A percentile compares a stretch with the other conserved stretches of the same genome.
These are phyloP conservation scores for silkworm (Bombyx mori) DNA, from an alignment of 1,140 invertebrate genomes.

Conservation along the genomic window ASM3026992v2 NC_085122.1:4899501-4900000, in stretches of 20 bases:
- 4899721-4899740: too few species aligned
- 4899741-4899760: too few species aligned
- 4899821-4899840: neutral
- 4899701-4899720: too few species aligned
- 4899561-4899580: slow-evolving; percentile 89
- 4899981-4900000: slow-evolving; percentile 86
- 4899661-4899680: too few species aligned
- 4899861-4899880: neutral
- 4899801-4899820: neutral
- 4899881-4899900: slow-evolving; percentile 76
- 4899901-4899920: slow-evolving; percentile 93
- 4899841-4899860: neutral
- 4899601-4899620: slow-evolving; percentile 85
- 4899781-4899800: too few species aligned
- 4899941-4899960: slow-evolving; percentile 86
- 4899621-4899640: slow-evolving; percentile 86
- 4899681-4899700: too few species aligned
- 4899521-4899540: slow-evolving; percentile 91
- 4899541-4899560: slow-evolving; percentile 95
- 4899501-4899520: slow-evolving; percentile 90
- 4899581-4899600: slow-evolving; percentile 88
- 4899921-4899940: slow-evolving; percentile 88
- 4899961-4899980: slow-evolving; percentile 91
- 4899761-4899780: too few species aligned
- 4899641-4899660: slow-evolving; percentile 82